These are phyloP conservation scores for Bombus difficillimus DNA, from an alignment of 1,140 invertebrate genomes.

Conservation along the genomic window DNA sequence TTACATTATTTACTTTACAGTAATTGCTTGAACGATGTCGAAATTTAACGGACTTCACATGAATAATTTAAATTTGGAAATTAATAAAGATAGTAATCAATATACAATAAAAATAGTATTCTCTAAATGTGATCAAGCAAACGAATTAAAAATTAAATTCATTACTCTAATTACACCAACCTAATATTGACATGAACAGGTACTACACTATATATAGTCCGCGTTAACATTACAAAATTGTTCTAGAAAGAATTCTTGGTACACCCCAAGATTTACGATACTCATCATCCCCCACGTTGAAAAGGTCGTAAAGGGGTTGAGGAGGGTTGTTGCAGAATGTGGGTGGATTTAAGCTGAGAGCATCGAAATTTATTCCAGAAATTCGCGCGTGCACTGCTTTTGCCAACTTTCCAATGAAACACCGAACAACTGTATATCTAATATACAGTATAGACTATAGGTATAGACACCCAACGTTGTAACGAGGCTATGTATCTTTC, in stretches of 20 bases:
- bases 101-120: too few relatives aligned
- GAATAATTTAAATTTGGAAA: too few relatives aligned
- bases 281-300: too few relatives aligned
- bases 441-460: not conserved
- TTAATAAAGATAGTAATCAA: too few relatives aligned
- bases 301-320: not conserved
- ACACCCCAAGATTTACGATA: not conserved
- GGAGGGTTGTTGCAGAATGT: not conserved
- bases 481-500: not conserved
- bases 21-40: too few relatives aligned
- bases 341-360: constrained; percentile 27
- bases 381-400: constrained; percentile 17
- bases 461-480: not conserved
- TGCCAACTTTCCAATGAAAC: constrained; percentile 27
- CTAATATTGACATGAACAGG: too few relatives aligned
- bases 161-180: too few relatives aligned
- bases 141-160: too few relatives aligned
- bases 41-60: too few relatives aligned
- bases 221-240: not conserved
- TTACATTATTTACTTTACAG: too few relatives aligned
- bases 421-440: not conserved
- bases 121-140: too few relatives aligned
- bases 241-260: not conserved
- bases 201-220: not conserved
- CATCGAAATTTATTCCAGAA: constrained; percentile 34